Conservation (phyloP, 2,888 invertebrate species). For the Aplocera efformata region DNA sequence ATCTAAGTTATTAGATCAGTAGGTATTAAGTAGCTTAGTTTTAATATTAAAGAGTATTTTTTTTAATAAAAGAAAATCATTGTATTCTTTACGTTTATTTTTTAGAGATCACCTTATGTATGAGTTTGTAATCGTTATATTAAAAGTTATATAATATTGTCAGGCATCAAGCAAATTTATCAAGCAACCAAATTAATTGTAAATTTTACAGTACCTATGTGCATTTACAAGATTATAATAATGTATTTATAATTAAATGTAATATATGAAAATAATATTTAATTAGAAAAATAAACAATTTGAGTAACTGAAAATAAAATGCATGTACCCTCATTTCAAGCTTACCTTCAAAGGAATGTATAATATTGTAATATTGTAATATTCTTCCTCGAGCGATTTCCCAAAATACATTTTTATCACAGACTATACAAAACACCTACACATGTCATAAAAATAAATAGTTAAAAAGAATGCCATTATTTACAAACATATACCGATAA, state of each 20-base stretch:
- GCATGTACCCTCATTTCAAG: conserved; percentile 31
- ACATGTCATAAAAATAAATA: conserved; percentile 4
- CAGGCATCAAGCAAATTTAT: conserved; percentile 3
- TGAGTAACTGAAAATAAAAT: conserved; percentile 21
- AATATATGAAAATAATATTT: too few relatives aligned
- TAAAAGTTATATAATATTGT: conserved; percentile 4
- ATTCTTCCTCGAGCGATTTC: conserved; percentile 7
- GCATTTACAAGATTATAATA: too few relatives aligned
- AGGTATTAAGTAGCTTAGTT: too few relatives aligned
- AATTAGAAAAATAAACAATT: conserved; percentile 19
- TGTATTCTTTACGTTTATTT: conserved; percentile 20
- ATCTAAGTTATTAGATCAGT: too few relatives aligned
- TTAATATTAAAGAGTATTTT: too few relatives aligned
- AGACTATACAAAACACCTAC: conserved; percentile 19
- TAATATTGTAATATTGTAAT: conserved; percentile 10
- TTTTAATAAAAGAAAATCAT: conserved; percentile 9
- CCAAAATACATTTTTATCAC: conserved; percentile 18
- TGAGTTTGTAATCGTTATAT: conserved; percentile 22
- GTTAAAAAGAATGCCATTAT: conserved; percentile 1
- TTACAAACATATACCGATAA: not conserved
- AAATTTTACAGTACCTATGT: too few relatives aligned
- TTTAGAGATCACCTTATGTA: conserved; percentile 26
- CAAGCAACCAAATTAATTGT: conserved; percentile 14
- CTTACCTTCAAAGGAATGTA: conserved; percentile 22
- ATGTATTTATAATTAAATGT: too few relatives aligned